Base-by-base conservation (phyloP, 2,113 vertebrate species). In the Oenanthe melanoleuca region DNA sequence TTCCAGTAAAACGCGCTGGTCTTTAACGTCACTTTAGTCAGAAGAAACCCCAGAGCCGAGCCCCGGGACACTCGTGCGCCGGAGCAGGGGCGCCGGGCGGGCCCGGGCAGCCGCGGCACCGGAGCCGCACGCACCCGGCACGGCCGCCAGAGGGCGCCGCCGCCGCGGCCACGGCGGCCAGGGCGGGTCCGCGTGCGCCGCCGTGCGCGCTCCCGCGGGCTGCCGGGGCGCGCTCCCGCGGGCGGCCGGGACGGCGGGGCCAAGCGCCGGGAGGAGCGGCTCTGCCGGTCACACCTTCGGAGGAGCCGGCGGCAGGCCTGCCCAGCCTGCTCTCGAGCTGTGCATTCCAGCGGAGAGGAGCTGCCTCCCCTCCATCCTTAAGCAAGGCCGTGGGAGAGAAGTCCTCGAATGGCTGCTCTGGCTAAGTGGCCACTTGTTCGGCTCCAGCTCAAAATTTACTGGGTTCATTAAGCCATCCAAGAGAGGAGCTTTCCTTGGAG, bases 41-140 rank as follows among this genome's bases (percentile, higher is more conserved):
- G 40, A 15, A 24, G 13, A 31, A 14, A 0, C 5, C 11, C 18
- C 59, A 7, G 5, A 14, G 26, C 11, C 42, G 4, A 34, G 52
- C 9, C 23, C 19, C 60, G 50, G 9, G 1, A 8, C 20, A 0
- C 29, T 7, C 0, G 28, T 3, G n/a, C 0, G n/a, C 34, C 26
- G 33, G 25, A 50, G 56, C 65, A 10, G 80, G 6, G 80, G 7
- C 79, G 20, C 70, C 49, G 34, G 64, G 71, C 52, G 86, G 77
- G 37, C 59, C 86, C 42, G 49, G 50, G 42, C 66, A 47, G 57
- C 65, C 52, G 21, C n/a, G 26, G 42, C 38, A 21, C 49, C 12
- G 23, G 47, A 49, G 47, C 47, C 47, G 47, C 47, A 12, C 23
- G 47, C 47, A 24, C 47, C 47, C 47, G 23, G 47, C 49, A 25